A percentile compares a stretch with the other conserved stretches of the same genome.
Evolutionary conservation across 2,888 invertebrate genomes (phyloP).

Genomic region (Phyllotreta cruciferae): DNA sequence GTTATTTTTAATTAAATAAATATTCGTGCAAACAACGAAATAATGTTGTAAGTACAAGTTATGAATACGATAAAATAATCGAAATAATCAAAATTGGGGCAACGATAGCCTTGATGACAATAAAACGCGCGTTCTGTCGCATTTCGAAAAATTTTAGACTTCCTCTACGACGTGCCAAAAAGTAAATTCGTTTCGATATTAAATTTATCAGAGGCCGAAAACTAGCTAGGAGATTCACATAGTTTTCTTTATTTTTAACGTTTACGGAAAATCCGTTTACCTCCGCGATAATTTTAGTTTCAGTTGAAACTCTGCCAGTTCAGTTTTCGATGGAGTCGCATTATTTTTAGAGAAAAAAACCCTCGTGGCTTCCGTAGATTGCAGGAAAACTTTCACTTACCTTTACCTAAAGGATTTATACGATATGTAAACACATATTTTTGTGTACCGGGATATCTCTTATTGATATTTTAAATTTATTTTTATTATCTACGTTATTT

Average conservation of each 20-base stretch:
- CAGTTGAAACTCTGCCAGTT: constrained; percentile 44
- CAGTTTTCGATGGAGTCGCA: constrained; percentile 26
- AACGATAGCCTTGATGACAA: background rate
- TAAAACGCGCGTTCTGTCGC: constrained; percentile 1
- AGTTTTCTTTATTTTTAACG: constrained; percentile 42
- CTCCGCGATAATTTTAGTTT: constrained; percentile 45
- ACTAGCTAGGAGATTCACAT: background rate
- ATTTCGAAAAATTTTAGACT: background rate
- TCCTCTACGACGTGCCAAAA: constrained; percentile 9
- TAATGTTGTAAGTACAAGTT: too few species aligned
- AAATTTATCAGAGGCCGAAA: constrained; percentile 2
- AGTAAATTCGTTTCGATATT: constrained; percentile 16
- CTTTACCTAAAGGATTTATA: too few species aligned
- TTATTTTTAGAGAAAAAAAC: constrained; percentile 36
- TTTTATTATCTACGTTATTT: too few species aligned
- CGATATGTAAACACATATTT: too few species aligned
- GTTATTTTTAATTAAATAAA: too few species aligned
- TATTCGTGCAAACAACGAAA: too few species aligned
- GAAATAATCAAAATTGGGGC: too few species aligned
- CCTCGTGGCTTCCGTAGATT: constrained; percentile 20
- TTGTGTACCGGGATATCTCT: too few species aligned
- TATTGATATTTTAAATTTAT: too few species aligned
- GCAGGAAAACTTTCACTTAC: too few species aligned
- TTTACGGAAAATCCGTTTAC: constrained; percentile 50
- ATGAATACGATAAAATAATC: too few species aligned